A percentile compares a stretch with the other conserved stretches of the same genome.
Evolutionary conservation across 2,113 vertebrate species (phyloP).

Genomic region (Amblyornis subalaris): DNA sequence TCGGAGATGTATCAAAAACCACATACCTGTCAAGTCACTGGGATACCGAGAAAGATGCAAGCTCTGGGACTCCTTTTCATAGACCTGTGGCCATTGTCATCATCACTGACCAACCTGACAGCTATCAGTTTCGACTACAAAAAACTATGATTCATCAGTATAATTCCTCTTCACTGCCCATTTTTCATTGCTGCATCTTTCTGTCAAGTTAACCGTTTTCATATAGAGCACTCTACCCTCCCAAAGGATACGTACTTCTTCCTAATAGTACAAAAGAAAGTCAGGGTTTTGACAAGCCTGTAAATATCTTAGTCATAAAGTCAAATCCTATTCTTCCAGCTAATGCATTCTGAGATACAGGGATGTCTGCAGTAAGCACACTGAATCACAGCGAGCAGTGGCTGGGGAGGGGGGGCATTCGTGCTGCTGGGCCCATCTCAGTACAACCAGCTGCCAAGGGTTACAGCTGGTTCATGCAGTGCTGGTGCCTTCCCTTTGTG

Average conservation of each 20-base stretch:
- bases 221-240: neutral
- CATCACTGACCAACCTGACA: conserved; percentile 44
- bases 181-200: conserved; percentile 26
- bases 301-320: conserved; percentile 54
- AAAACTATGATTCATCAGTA: neutral
- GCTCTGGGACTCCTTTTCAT: conserved; percentile 5
- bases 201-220: conserved; percentile 34
- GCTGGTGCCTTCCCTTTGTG: neutral
- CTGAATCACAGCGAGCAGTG: neutral
- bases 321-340: conserved; percentile 31
- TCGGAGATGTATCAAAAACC: neutral
- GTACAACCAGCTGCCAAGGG: neutral
- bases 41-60: conserved; percentile 33
- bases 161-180: conserved; percentile 9
- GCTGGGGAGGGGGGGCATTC: neutral
- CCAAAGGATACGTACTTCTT: conserved; percentile 18
- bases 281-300: conserved; percentile 12
- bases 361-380: neutral
- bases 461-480: neutral
- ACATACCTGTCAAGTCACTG: conserved; percentile 16
- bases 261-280: neutral
- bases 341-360: neutral
- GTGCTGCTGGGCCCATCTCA: neutral
- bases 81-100: conserved; percentile 8
- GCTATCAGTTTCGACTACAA: conserved; percentile 27